These are phyloP conservation scores for Phrynocephalus guinanensis DNA, from an alignment of 2,797 vertebrate genomes.

Conservation along the genomic window DNA sequence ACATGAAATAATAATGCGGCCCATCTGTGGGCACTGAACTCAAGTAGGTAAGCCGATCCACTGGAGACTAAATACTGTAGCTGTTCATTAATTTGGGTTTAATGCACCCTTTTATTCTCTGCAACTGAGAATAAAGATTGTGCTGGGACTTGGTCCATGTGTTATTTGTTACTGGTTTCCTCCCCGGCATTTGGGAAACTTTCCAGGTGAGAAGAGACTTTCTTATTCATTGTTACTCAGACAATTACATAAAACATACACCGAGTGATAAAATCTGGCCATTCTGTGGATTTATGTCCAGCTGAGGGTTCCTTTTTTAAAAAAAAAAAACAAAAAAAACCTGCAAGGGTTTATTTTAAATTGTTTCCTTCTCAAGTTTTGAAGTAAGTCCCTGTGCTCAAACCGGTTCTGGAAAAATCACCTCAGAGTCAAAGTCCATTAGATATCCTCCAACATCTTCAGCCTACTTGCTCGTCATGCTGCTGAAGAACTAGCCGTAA, in stretches of 20 bases:
- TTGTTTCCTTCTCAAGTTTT: background rate
- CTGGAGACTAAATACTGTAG: background rate
- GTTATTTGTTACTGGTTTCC: background rate
- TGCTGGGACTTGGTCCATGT: background rate
- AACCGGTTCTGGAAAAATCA: background rate
- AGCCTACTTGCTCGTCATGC: background rate
- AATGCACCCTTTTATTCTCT: constrained; percentile 11
- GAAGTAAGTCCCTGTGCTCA: background rate
- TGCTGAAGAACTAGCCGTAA: constrained; percentile 18
- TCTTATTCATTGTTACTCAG: background rate
- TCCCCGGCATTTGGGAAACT: background rate
- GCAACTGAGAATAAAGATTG: background rate
- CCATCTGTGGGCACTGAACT: background rate
- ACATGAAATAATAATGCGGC: constrained; percentile 22
- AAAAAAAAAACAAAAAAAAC: too few species aligned
- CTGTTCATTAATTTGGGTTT: constrained; percentile 31
- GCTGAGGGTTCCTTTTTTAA: background rate
- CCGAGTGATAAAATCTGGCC: background rate
- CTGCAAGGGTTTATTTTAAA: background rate
- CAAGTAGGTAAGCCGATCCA: constrained; percentile 8
- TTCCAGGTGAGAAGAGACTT: background rate
- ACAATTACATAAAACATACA: constrained; percentile 7
- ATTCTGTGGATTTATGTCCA: background rate
- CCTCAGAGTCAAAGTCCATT: constrained; percentile 1
- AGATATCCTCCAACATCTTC: background rate